These are phyloP conservation scores for Globia sparganii DNA, from an alignment of 2,888 invertebrate genomes.

Conservation along the genomic window DNA sequence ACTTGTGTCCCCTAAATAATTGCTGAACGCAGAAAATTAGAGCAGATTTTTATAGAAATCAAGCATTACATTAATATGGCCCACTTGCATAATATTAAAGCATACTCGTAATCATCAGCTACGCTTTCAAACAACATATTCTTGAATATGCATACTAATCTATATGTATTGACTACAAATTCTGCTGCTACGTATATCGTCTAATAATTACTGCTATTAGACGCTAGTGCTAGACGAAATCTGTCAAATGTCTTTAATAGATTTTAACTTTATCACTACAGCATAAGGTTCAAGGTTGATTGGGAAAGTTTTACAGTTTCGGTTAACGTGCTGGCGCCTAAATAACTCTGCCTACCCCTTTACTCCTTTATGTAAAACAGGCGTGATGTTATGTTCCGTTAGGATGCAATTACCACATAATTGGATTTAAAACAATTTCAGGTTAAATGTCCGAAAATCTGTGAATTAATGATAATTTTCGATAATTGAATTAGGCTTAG, in stretches of 20 bases:
- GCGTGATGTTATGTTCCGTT: background rate
- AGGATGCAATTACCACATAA: background rate
- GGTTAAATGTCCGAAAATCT: background rate
- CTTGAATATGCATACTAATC: conserved; percentile 59
- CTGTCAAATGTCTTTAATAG: no score
- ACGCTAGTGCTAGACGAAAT: no score
- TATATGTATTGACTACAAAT: conserved; percentile 59
- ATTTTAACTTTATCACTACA: no score
- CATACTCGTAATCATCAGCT: conserved; percentile 56
- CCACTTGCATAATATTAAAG: conserved; percentile 56
- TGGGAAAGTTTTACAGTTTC: no score
- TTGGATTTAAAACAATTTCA: background rate
- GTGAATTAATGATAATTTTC: conserved; percentile 7
- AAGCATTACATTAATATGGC: conserved; percentile 19
- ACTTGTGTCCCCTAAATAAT: background rate
- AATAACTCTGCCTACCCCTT: no score
- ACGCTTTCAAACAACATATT: conserved; percentile 57
- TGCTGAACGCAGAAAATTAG: background rate
- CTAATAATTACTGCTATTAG: no score
- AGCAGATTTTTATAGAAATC: background rate
- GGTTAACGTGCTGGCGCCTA: no score
- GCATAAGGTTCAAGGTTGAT: no score
- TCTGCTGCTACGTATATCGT: no score
- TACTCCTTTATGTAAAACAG: background rate
- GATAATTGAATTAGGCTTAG: conserved; percentile 32